A percentile compares a stretch with the other conserved stretches of the same genome.
phyloP scores from a whole-genome alignment of 2,888 invertebrate genomes.

The Sphaerophoria taeniata region DNA sequence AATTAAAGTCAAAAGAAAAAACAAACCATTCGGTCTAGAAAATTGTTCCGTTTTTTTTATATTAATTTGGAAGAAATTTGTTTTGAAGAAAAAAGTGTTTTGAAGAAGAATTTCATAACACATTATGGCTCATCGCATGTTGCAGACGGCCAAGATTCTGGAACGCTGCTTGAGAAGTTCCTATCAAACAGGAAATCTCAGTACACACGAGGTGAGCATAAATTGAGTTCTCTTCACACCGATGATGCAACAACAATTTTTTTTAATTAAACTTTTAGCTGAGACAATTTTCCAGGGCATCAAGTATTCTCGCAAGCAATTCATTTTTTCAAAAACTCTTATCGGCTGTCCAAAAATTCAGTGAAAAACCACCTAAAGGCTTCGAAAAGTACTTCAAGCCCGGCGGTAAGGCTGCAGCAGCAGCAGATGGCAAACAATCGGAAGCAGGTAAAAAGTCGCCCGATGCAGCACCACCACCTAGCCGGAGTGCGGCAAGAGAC shows the following conservation, averaged over 20 bases:
- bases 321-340: conserved; percentile 78
- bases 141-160: conserved; percentile 85
- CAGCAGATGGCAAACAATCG: conserved; percentile 6
- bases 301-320: conserved; percentile 73
- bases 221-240: not conserved
- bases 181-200: conserved; percentile 82
- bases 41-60: not conserved
- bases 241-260: conserved; percentile 73
- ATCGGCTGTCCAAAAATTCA: conserved; percentile 83
- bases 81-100: conserved; percentile 31
- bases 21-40: not conserved
- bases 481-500: conserved; percentile 75
- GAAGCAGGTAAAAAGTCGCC: conserved; percentile 74
- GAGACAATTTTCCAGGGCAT: conserved; percentile 45
- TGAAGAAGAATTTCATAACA: conserved; percentile 28
- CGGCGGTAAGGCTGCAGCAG: conserved; percentile 82
- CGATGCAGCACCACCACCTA: conserved; percentile 77
- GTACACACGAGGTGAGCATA: conserved; percentile 81
- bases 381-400: conserved; percentile 96
- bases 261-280: conserved; percentile 35
- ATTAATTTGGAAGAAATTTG: not conserved
- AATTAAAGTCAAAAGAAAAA: not conserved
- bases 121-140: conserved; percentile 86
- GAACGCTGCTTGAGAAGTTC: conserved; percentile 82
- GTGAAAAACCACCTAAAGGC: conserved; percentile 94